Evolutionary conservation across 2,797 vertebrate genomes (phyloP), one percentile per base, ranked within the genome.

Genomic region (Podarcis siculus): DNA sequence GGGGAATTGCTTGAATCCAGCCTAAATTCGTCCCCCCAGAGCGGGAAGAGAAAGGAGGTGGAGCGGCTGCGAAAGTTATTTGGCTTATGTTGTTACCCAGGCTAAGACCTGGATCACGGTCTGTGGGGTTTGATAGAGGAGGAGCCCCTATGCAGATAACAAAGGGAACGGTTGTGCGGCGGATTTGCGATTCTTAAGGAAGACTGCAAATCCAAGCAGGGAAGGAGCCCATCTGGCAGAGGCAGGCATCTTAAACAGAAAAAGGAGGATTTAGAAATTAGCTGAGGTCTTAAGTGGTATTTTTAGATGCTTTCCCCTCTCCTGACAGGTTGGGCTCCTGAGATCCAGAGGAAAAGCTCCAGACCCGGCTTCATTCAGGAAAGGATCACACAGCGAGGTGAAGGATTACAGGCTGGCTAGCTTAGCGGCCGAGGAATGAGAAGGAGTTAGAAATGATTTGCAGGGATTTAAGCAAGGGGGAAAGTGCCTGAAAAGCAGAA

Each of bases 251-350:
- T 94, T 92, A 92, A 55, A 91, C 72, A 23, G n/a, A 92, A 91
- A 96, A 91, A 91, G 0, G 9, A 91, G 96, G 96, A 96, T 97
- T 96, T 97, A 55, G 93, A 97, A 96, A 96, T 95, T 95, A 96
- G 96, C 92, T 3, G 84, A 94, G 85, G 94, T 95, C 92, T 97
- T 96, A 96, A 93, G 91, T 49, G 93, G n/a, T 96, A 97, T 97
- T 96, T 97, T 97, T 97, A 97, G 96, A 95, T 92, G 83, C 93
- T 94, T 91, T 88, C 93, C 49, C 94, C 87, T 87, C 91, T 95
- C 69, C 94, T 95, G 95, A 96, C 95, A 95, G 94, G 95, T 94
- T 91, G 95, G 93, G 93, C 90, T 92, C 93, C 93, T 92, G 94
- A 96, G 95, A 94, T 89, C 91, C 2, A 1, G 88, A 92, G 92